phyloP scores from a whole-genome alignment of 2,888 invertebrate genomes.

The Melanargia galathea region DNA sequence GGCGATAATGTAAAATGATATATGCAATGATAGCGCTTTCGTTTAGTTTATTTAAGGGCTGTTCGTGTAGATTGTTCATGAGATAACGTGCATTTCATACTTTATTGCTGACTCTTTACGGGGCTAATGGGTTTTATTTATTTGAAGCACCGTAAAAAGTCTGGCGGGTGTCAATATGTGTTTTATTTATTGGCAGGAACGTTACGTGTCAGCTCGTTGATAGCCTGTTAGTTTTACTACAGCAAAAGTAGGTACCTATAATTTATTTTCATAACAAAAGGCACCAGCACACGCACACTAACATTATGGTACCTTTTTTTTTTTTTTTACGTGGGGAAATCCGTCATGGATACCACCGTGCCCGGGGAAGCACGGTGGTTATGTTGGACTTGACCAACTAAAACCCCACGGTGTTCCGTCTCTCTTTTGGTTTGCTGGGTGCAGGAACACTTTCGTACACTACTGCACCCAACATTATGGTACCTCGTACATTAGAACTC shows the following conservation, averaged over 20 bases:
- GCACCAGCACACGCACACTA: too few species aligned
- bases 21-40: conserved; percentile 38
- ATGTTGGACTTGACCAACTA: too few species aligned
- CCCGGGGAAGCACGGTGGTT: too few species aligned
- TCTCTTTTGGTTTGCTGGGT: too few species aligned
- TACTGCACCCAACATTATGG: too few species aligned
- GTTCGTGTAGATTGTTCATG: conserved; percentile 22
- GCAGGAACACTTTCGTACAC: too few species aligned
- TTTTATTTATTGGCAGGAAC: conserved; percentile 15
- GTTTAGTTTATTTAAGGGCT: conserved; percentile 25
- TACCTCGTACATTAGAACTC: too few species aligned
- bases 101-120: conserved; percentile 18
- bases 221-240: conserved; percentile 7
- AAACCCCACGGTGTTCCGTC: too few species aligned
- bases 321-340: too few species aligned
- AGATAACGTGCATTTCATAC: conserved; percentile 16
- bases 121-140: conserved; percentile 22
- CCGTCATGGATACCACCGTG: too few species aligned
- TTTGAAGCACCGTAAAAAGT: conserved; percentile 18
- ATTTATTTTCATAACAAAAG: neutral
- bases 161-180: conserved; percentile 1
- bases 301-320: neutral
- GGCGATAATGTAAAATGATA: conserved; percentile 44
- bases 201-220: conserved; percentile 4
- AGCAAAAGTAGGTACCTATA: neutral